Conservation (phyloP, 2,888 invertebrate genomes). For the Sarcophaga subvicina region DNA sequence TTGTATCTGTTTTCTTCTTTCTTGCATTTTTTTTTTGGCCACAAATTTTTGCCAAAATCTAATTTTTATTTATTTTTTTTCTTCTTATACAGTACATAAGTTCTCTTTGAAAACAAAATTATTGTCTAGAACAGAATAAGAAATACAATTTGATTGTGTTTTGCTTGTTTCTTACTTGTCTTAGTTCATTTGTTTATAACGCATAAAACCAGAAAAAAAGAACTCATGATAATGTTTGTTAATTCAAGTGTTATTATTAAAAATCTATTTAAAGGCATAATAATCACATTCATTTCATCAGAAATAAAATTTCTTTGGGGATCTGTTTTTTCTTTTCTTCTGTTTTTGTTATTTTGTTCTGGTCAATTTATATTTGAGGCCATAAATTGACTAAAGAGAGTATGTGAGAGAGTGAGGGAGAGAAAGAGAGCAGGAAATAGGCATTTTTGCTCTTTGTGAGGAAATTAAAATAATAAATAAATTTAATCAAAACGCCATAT, state of each 20-base stretch:
- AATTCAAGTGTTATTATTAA: constrained; percentile 53
- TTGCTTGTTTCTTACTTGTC: neutral
- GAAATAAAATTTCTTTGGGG: constrained; percentile 2
- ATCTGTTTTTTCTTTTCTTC: neutral
- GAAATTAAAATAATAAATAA: neutral
- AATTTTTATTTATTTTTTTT: no score
- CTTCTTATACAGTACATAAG: neutral
- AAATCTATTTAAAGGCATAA: constrained; percentile 40
- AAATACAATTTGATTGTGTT: constrained; percentile 9
- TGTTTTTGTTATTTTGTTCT: constrained; percentile 1
- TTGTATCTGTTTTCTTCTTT: neutral
- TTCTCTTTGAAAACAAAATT: neutral
- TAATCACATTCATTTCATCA: neutral
- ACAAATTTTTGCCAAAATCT: constrained; percentile 13
- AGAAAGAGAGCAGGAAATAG: neutral
- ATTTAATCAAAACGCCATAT: neutral
- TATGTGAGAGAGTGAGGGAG: neutral
- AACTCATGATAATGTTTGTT: constrained; percentile 50
- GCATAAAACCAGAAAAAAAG: constrained; percentile 23
- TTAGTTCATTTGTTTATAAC: neutral
- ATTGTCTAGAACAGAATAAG: no score
- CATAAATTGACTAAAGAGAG: neutral
- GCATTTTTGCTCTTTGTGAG: neutral
- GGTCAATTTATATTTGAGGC: constrained; percentile 1
- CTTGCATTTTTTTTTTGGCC: constrained; percentile 30